Base-by-base conservation (phyloP, 1,140 invertebrate genomes). In the Drosophila subobscura region DNA sequence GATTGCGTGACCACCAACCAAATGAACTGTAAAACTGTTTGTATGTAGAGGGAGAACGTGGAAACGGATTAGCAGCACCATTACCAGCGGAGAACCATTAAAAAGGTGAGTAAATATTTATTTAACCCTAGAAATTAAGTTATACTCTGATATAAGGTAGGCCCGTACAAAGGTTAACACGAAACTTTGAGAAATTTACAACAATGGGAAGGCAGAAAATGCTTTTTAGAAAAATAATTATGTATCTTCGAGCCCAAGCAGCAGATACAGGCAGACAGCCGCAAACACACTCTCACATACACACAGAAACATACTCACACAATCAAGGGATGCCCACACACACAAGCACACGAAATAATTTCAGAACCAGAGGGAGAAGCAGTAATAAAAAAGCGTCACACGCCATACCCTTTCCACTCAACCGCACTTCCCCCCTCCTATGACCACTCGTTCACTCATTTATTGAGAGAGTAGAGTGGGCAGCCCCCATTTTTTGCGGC, bases 191-290 rank as follows among this genome's bases (percentile, higher is more conserved):
- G 70, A 74, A 74, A 85, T 81, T 89, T 91, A 88, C 77, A 81
- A 90, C 79, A 91, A 91, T 81, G 81, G 74, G 64, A 71, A 91
- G 89, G 89, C 89, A 85, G 79, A 90, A 90, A 91, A 78, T 91
- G 89, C 63, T 89, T 91, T 91, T 91, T 84, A 89, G 84, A 89
- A 90, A 90, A 90, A 90, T 89, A 90, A 90, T 90, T 90, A 90
- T 90, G 81, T 90, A 90, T 90, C 83, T 90, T 83, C 78, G 84
- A 74, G 76, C 72, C 76, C 88, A 84, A 79, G 68, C 73, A 90
- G 72, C 29, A 66, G 14, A 55, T 40, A 63, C 54, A 56, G 16
- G 42, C 37, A 75, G 40, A 52, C 72, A 59, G 46, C 27, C 54
- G 52, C 61, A 78, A 51, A 42, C 57, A 59, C 33, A 61, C 70